Evolutionary conservation across 2,797 vertebrate species (phyloP).

Genomic region (Melanotaenia boesemani): DNA sequence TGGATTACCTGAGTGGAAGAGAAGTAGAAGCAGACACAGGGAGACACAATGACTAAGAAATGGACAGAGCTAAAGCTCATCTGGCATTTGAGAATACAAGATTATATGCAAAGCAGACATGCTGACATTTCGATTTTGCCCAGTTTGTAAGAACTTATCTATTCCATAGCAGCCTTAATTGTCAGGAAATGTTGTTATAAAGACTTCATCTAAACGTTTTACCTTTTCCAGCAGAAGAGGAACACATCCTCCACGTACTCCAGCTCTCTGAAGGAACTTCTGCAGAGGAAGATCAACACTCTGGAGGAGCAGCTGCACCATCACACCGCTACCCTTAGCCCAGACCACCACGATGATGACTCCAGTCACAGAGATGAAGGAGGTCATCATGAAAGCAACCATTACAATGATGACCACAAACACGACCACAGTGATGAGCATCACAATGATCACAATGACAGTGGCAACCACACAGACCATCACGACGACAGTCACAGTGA

Average conservation of each 20-base stretch:
- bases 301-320: slow-evolving; percentile 86
- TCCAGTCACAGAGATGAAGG: slow-evolving; percentile 24
- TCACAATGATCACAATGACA: slow-evolving; percentile 6
- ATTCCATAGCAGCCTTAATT: neutral
- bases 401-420: slow-evolving; percentile 16
- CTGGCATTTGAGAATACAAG: slow-evolving; percentile 5
- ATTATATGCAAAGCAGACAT: neutral
- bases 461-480: neutral
- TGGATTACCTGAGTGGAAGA: slow-evolving; percentile 71
- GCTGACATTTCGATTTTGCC: neutral
- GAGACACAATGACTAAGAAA: slow-evolving; percentile 20
- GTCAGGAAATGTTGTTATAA: neutral
- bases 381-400: slow-evolving; percentile 25
- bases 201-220: slow-evolving; percentile 15
- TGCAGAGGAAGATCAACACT: slow-evolving; percentile 86
- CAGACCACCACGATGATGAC: slow-evolving; percentile 47
- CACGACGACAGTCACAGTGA: slow-evolving; percentile 27
- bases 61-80: slow-evolving; percentile 7
- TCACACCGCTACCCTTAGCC: slow-evolving; percentile 43
- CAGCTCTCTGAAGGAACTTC: slow-evolving; percentile 85
- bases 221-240: slow-evolving; percentile 70
- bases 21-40: slow-evolving; percentile 25
- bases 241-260: slow-evolving; percentile 85
- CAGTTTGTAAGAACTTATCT: neutral
- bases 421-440: slow-evolving; percentile 2